Evolutionary conservation across 2,797 vertebrate species (phyloP), one percentile per base, ranked within the genome.

Genomic region (Prunella strophiata): DNA sequence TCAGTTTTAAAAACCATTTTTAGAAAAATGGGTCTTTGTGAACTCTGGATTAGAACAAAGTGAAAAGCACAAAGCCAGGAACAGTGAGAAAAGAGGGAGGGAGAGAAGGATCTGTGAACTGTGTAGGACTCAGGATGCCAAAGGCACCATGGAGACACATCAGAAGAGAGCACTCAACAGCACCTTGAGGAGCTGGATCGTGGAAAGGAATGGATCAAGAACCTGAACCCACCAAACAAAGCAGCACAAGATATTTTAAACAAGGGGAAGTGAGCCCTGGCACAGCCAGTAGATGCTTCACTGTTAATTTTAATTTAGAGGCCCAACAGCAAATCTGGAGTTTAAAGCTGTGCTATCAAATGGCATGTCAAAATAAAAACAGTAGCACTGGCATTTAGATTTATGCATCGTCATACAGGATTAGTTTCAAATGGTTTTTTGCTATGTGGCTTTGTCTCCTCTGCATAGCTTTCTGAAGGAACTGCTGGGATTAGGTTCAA

Each of bases 11-110:
- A 47, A 70, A 48, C 1, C 10, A 9, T 29, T 43, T 63, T 36
- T 32, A 48, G 63, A 26, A 73, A 85, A 61, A 45, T 3, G 15
- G 7, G 36, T 17, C 11, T 76, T 21, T 51, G 34, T 40, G 34
- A 72, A 65, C 32, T 72, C 91, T 62, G 61, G 30, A 32, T 93
- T 16, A 48, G 61, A 88, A 78, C 77, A 89, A 93, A 85, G 78
- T 63, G 17, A 23, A 74, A 84, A 77, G 52, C 70, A 81, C 40
- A 77, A 54, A 89, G 59, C 9, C 61, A 67, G 57, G 7, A 29
- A 38, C 6, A 32, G 36, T 2, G 47, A 29, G 77, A 70, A 73
- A 21, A 70, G 32, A 57, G 38, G 23, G 16, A 51, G 58, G 19
- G 45, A 62, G 71, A 45, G 43, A 32, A 74, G 59, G 32, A 75